phyloP scores from a whole-genome alignment of 2,113 vertebrate species.

The Bothrops jararaca region DNA sequence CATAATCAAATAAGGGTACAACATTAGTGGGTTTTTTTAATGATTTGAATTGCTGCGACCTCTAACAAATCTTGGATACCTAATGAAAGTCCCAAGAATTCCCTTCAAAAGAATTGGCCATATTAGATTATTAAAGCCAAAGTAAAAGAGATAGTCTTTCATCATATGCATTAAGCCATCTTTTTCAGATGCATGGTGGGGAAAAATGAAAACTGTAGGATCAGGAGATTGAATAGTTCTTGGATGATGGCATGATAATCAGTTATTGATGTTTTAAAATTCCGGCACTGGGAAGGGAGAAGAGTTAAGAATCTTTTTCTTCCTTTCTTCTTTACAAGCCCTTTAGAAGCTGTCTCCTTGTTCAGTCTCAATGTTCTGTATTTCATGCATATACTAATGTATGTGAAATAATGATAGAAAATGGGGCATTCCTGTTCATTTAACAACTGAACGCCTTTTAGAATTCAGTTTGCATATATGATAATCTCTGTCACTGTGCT shows the following conservation, averaged over 20 bases:
- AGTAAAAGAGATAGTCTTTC: background rate
- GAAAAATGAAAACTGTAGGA: background rate
- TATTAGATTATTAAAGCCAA: background rate
- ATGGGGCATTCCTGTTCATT: background rate
- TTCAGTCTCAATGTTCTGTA: background rate
- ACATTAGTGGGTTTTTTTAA: too few species aligned
- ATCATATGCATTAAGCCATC: background rate
- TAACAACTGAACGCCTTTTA: background rate
- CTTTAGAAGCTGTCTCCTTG: background rate
- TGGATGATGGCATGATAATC: background rate
- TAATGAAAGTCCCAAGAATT: background rate
- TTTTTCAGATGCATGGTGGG: background rate
- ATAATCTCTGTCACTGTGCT: background rate
- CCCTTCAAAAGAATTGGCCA: background rate
- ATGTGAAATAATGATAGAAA: background rate
- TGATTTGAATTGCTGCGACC: background rate
- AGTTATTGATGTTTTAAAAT: background rate
- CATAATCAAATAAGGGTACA: too few species aligned
- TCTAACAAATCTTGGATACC: background rate
- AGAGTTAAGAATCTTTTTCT: background rate
- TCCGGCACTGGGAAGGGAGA: background rate
- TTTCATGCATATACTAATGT: background rate
- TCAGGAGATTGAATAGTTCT: background rate
- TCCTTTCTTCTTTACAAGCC: background rate
- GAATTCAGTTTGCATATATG: background rate